Evolutionary conservation across 2,113 vertebrate species (phyloP), one percentile per base, ranked within the genome.

Genomic region (Apodemus speciosus): DNA sequence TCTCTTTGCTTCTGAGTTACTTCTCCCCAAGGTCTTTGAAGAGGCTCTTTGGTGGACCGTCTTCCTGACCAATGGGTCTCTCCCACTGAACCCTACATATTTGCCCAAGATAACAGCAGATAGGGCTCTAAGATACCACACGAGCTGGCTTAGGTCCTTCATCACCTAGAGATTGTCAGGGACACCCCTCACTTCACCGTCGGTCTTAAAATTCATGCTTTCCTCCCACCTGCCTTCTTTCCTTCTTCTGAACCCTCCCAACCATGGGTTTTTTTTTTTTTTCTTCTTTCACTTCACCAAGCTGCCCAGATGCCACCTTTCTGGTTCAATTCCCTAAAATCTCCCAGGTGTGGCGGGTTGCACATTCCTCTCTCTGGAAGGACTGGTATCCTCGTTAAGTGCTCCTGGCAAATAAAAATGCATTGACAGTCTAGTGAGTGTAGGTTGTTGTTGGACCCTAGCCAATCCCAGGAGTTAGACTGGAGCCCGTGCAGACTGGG

Each of bases 351-450:
- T 6, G 79, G 7, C 6, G 23, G 68, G 85, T 30, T 30, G 30
- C 62, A 30, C 72, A 75, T 62, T 75, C 91, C 89, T 93, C 92
- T 89, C 18, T 2, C 46, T 56, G 83, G 77, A 94, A 94, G 83
- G 72, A 23, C 94, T 95, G 92, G 85, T 94, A 68, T 93, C 85
- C 94, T 96, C 94, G 40, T 96, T 96, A 95, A 95, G 73, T 62
- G 87, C 75, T 92, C 75, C 83, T 68, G 16, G 90, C 43, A 87
- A 90, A 89, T 64, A 66, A 84, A 94, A 95, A 68, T 6, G 35
- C 51, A 10, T 3, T 62, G 77, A 38, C 69, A 86, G 93, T 87
- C 93, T 96, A 92, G 85, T 21, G 0, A 75, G 79, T 46, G 16
- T 79, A 72, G 51, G 85, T 88, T 90, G 89, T 76, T 77, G 68